Percentiles rank a stretch among this genome's conserved stretches.
Conservation (phyloP, 2,888 invertebrate species). For the Aethes cnicana region DNA sequence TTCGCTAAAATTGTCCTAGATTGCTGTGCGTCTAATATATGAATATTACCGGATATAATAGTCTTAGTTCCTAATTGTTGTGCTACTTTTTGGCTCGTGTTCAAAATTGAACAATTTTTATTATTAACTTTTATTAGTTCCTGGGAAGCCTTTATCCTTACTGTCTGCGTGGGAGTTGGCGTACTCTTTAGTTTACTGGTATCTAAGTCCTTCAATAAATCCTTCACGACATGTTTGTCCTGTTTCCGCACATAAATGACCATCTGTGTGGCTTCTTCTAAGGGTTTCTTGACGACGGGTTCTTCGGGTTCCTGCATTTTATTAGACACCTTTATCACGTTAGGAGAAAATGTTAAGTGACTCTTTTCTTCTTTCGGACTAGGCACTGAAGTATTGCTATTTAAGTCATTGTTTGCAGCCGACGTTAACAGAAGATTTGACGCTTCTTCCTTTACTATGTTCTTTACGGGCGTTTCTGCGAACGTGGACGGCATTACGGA, state of each 20-base stretch:
- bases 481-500: conserved; percentile 92
- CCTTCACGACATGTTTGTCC: conserved; percentile 84
- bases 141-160: conserved; percentile 69
- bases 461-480: conserved; percentile 75
- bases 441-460: conserved; percentile 73
- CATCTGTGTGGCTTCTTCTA: conserved; percentile 78
- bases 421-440: conserved; percentile 76
- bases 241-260: conserved; percentile 75
- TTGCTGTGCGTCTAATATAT: conserved; percentile 76
- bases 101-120: conserved; percentile 75
- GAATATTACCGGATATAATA: conserved; percentile 79
- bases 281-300: conserved; percentile 49
- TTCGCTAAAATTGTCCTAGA: conserved; percentile 78
- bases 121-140: conserved; percentile 73
- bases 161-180: conserved; percentile 53
- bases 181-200: conserved; percentile 59
- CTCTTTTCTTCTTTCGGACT: conserved; percentile 87
- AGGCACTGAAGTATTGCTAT: conserved; percentile 70
- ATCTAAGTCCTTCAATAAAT: conserved; percentile 83
- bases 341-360: conserved; percentile 87
- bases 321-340: conserved; percentile 85
- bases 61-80: conserved; percentile 76
- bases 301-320: conserved; percentile 69
- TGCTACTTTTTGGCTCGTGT: conserved; percentile 69
- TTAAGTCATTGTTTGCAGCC: conserved; percentile 56